These are phyloP conservation scores for Seriola dumerili DNA, from an alignment of 2,113 vertebrate species.

Conservation along the genomic window DNA sequence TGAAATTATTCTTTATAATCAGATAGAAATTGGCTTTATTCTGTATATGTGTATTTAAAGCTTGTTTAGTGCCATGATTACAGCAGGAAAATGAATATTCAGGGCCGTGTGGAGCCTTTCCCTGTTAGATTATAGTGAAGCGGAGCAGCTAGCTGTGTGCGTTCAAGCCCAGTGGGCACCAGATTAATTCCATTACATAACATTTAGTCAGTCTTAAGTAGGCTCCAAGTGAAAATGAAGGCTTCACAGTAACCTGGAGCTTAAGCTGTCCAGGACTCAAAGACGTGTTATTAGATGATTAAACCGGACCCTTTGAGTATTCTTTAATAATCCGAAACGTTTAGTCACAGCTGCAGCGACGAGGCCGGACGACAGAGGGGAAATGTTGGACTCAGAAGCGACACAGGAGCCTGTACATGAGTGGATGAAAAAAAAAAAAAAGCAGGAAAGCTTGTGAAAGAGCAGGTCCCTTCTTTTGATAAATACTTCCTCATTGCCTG, in stretches of 20 bases:
- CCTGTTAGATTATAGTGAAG: constrained; percentile 1
- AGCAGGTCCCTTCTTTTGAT: neutral
- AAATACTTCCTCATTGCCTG: constrained; percentile 37
- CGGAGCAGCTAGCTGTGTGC: constrained; percentile 23
- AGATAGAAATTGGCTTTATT: neutral
- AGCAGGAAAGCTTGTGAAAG: neutral
- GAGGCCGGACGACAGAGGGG: neutral
- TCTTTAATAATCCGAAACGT: constrained; percentile 35
- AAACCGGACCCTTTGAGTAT: constrained; percentile 24
- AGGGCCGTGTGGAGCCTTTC: neutral
- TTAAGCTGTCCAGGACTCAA: constrained; percentile 27
- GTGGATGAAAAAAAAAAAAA: constrained; percentile 13
- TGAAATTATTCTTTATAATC: neutral
- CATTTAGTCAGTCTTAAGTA: constrained; percentile 50
- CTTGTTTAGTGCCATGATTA: constrained; percentile 2
- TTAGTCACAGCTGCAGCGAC: neutral
- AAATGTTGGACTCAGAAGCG: neutral
- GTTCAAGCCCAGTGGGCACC: constrained; percentile 9
- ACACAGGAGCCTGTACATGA: neutral
- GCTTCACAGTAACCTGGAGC: constrained; percentile 39
- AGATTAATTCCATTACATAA: constrained; percentile 66
- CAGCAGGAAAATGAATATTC: constrained; percentile 9
- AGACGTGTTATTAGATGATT: constrained; percentile 32
- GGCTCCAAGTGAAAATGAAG: constrained; percentile 43
- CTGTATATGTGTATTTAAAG: constrained; percentile 13